Conservation (phyloP, 1,140 invertebrate species). For the Venustaconcha ellipsiformis region DNA sequence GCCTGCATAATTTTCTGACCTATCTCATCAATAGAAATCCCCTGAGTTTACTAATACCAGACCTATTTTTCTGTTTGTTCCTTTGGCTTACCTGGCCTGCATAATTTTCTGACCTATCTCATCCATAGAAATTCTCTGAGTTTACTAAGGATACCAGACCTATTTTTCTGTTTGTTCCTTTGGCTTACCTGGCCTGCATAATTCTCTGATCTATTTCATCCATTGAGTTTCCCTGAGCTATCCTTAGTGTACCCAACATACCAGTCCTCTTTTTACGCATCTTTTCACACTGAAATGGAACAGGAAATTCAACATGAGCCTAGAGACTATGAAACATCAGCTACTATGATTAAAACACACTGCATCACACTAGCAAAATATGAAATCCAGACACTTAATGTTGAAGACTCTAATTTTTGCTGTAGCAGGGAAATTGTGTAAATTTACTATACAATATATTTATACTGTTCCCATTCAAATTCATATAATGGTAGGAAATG, state of each 20-base stretch:
- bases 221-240: constrained; percentile 93
- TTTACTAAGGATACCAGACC: constrained; percentile 58
- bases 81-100: constrained; percentile 77
- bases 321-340: too few relatives aligned
- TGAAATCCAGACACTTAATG: too few relatives aligned
- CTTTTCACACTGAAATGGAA: constrained; percentile 85
- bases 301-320: neutral
- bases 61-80: constrained; percentile 77
- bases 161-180: neutral
- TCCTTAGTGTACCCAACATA: constrained; percentile 93
- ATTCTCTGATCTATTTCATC: constrained; percentile 95
- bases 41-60: constrained; percentile 77
- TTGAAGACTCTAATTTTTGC: too few relatives aligned
- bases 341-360: too few relatives aligned
- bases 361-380: too few relatives aligned
- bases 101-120: constrained; percentile 93
- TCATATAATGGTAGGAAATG: too few relatives aligned
- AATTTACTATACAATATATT: too few relatives aligned
- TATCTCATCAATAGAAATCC: constrained; percentile 93
- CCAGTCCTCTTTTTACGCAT: constrained; percentile 90
- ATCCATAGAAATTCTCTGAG: constrained; percentile 93
- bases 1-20: constrained; percentile 93
- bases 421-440: too few relatives aligned
- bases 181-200: constrained; percentile 80
- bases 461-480: too few relatives aligned